phyloP scores from a whole-genome alignment of 1,140 invertebrate genomes.

The Drosophila nasuta region DNA sequence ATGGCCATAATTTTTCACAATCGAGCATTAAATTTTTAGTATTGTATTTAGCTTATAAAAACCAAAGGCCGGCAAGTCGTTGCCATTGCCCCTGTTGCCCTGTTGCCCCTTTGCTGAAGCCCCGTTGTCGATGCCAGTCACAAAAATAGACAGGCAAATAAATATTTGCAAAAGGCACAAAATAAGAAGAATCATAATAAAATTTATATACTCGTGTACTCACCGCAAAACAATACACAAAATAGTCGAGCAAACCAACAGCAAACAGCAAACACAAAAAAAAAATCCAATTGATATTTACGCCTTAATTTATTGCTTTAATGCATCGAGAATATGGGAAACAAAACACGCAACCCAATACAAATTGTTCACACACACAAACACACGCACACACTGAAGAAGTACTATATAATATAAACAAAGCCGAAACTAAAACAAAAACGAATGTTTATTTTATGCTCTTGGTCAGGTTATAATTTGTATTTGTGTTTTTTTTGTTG shows the following conservation, averaged over 20 bases:
- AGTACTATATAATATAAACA: conserved; percentile 3
- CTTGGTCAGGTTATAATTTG: no score
- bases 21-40: conserved; percentile 37
- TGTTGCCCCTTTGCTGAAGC: no score
- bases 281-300: conserved; percentile 50
- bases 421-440: neutral
- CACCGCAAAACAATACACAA: conserved; percentile 51
- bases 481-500: no score
- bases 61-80: conserved; percentile 3
- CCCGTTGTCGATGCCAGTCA: neutral
- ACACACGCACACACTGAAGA: neutral
- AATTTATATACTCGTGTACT: conserved; percentile 28
- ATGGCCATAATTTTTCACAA: conserved; percentile 45
- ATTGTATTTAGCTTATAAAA: conserved; percentile 36
- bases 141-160: conserved; percentile 49
- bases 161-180: conserved; percentile 14
- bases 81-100: neutral
- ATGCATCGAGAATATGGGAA: conserved; percentile 36
- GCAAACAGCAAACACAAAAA: neutral
- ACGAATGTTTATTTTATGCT: conserved; percentile 18
- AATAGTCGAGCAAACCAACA: conserved; percentile 17
- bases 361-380: neutral
- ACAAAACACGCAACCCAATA: conserved; percentile 32
- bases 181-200: conserved; percentile 22
- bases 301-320: conserved; percentile 44